phyloP scores from a whole-genome alignment of 1,140 invertebrate species.

The Hylaeus volcanicus region DNA sequence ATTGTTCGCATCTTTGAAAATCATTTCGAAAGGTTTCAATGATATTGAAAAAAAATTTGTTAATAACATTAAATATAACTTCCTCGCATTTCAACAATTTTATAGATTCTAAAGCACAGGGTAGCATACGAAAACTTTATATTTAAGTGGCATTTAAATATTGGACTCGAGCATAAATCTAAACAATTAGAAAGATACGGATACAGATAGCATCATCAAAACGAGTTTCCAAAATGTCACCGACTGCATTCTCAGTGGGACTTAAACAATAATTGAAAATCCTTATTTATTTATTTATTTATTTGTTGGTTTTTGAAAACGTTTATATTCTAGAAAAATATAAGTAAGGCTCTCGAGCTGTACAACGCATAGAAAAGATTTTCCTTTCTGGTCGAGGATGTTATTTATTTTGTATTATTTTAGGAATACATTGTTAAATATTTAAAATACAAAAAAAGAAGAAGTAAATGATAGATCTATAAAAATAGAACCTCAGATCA shows the following conservation, averaged over 20 bases:
- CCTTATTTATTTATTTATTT: conserved; percentile 51
- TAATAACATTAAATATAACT: conserved; percentile 38
- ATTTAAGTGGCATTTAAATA: conserved; percentile 40
- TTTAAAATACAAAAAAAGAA: neutral
- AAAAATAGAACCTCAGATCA: conserved; percentile 36
- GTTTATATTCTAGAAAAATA: neutral
- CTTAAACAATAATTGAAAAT: conserved; percentile 18
- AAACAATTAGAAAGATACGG: conserved; percentile 48
- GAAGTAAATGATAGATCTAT: conserved; percentile 4
- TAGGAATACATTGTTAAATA: neutral
- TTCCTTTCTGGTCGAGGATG: neutral
- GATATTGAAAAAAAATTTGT: conserved; percentile 26
- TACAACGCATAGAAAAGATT: neutral
- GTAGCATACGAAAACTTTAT: conserved; percentile 62
- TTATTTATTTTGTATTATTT: conserved; percentile 18
- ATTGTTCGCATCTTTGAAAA: conserved; percentile 26
- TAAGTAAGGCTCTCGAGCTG: neutral
- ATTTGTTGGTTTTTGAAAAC: neutral
- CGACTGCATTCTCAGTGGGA: neutral
- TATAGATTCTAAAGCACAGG: conserved; percentile 68
- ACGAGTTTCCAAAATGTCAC: conserved; percentile 8
- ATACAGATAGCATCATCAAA: conserved; percentile 28
- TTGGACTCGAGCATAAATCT: conserved; percentile 51
- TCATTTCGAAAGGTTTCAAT: conserved; percentile 16
- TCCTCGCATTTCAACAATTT: conserved; percentile 54